Conservation (phyloP, 1,140 invertebrate genomes). For the Euschistus heros region DNA sequence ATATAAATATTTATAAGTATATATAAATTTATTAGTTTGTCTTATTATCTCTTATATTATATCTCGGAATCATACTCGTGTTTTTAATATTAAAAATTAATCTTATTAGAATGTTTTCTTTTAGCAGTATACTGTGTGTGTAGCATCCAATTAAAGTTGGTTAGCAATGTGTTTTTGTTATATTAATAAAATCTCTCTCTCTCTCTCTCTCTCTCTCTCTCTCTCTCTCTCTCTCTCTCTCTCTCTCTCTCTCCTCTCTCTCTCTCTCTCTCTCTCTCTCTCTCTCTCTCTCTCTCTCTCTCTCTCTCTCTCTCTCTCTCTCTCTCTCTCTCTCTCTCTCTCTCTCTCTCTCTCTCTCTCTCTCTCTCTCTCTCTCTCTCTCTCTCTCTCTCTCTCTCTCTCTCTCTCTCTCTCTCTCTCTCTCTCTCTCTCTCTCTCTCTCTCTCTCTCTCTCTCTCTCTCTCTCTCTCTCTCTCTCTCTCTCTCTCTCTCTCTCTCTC, state of each 20-base stretch:
- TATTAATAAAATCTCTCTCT: no score
- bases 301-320: constrained; percentile 15
- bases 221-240: constrained; percentile 12
- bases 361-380: constrained; percentile 14
- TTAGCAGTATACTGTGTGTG: no score
- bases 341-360: constrained; percentile 13
- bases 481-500: constrained; percentile 11
- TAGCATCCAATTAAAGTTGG: no score
- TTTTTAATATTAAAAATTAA: no score
- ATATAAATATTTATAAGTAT: no score
- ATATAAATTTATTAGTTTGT: no score
- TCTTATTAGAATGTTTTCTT: no score
- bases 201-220: constrained; percentile 15
- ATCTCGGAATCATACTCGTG: no score
- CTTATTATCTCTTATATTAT: no score
- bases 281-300: constrained; percentile 15
- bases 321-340: constrained; percentile 15
- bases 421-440: constrained; percentile 15
- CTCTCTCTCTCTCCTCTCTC: constrained; percentile 15
- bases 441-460: constrained; percentile 15
- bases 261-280: constrained; percentile 16
- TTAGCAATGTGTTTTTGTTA: no score
- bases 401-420: constrained; percentile 14
- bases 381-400: constrained; percentile 15
- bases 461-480: constrained; percentile 14